Conservation (phyloP, 2,113 vertebrate species). For the Corythaixoides concolor region DNA sequence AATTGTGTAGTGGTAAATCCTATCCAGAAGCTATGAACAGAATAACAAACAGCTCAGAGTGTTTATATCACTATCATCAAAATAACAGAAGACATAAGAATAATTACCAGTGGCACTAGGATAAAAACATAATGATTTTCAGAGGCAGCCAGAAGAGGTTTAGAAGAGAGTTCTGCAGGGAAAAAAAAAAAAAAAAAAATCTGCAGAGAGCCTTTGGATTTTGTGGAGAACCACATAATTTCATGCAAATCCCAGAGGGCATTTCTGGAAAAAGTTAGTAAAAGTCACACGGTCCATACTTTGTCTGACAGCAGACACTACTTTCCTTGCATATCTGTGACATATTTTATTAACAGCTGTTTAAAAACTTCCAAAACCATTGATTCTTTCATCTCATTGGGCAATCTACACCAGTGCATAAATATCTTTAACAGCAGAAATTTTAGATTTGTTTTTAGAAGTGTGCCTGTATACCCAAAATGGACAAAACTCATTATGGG, state of each 20-base stretch:
- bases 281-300: background rate
- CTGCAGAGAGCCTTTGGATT: background rate
- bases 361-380: background rate
- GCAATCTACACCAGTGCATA: background rate
- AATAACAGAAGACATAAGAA: background rate
- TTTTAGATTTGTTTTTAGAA: background rate
- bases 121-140: background rate
- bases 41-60: background rate
- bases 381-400: background rate
- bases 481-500: background rate
- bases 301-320: background rate
- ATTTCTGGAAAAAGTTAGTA: background rate
- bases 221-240: background rate
- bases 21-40: background rate
- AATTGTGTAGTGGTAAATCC: background rate
- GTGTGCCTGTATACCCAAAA: accelerated
- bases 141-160: background rate
- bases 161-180: background rate
- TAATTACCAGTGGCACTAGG: background rate
- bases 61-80: background rate
- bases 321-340: background rate
- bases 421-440: background rate
- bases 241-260: background rate
- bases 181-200: background rate
- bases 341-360: background rate